Evolutionary conservation across 2,888 invertebrate species (phyloP).

Genomic region (Thera obeliscata): DNA sequence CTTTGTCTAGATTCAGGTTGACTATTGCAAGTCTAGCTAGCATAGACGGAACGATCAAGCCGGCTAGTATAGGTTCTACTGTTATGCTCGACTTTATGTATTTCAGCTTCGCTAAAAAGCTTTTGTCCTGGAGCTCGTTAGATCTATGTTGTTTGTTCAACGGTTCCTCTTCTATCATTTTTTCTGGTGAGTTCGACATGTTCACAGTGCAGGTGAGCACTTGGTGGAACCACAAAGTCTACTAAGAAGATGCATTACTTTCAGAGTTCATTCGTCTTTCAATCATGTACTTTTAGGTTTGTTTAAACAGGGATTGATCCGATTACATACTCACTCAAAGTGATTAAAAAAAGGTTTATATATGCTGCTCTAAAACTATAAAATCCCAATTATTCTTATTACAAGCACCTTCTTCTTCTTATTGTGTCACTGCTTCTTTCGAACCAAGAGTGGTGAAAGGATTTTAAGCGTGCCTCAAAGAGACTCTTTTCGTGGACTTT

Average conservation of each 20-base stretch:
- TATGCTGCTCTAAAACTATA: conserved; percentile 23
- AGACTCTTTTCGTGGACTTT: too few relatives aligned
- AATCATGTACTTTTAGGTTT: conserved; percentile 45
- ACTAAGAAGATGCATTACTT: conserved; percentile 47
- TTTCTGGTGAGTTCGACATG: conserved; percentile 54
- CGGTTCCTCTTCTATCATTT: conserved; percentile 60
- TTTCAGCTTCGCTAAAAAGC: conserved; percentile 78
- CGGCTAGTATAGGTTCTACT: conserved; percentile 89
- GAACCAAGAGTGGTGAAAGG: too few relatives aligned
- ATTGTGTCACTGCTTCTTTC: too few relatives aligned
- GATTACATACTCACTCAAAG: conserved; percentile 31
- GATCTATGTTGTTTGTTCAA: conserved; percentile 52
- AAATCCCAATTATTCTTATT: neutral
- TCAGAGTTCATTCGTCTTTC: conserved; percentile 49
- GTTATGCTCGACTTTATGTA: conserved; percentile 85
- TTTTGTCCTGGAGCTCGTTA: conserved; percentile 64
- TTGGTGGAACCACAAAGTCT: conserved; percentile 39
- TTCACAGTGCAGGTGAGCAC: conserved; percentile 17
- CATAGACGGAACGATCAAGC: conserved; percentile 86
- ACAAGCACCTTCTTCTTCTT: neutral
- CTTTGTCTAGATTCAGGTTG: conserved; percentile 75
- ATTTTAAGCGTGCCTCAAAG: too few relatives aligned
- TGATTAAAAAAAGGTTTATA: conserved; percentile 26
- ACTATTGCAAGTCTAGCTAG: conserved; percentile 87
- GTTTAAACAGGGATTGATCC: conserved; percentile 42